A percentile compares a stretch with the other conserved stretches of the same genome.
Conservation (phyloP, 1,140 invertebrate species). For the Zaprionus africanus region DNA sequence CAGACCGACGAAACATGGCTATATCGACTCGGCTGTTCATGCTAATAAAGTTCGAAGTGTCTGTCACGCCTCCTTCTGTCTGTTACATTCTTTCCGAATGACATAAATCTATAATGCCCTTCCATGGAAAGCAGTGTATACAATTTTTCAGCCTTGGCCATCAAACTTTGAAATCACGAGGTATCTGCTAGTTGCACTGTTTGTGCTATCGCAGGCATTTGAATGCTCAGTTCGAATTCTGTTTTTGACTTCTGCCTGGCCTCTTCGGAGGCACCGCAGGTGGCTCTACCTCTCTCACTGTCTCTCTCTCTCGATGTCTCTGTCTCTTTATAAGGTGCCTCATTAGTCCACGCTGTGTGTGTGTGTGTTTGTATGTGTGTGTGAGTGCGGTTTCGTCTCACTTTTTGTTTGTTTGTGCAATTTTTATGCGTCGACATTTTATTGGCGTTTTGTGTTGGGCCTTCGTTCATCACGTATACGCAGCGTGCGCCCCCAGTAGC, state of each 20-base stretch:
- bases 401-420: constrained; percentile 62
- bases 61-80: no score
- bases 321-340: neutral
- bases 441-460: constrained; percentile 58
- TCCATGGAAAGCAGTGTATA: no score
- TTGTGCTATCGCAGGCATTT: neutral
- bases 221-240: neutral
- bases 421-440: constrained; percentile 65
- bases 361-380: constrained; percentile 20
- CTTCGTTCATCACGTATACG: constrained; percentile 66
- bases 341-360: constrained; percentile 13
- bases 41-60: no score
- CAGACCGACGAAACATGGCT: no score
- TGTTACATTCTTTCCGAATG: no score
- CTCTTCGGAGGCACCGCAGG: neutral
- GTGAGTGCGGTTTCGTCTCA: constrained; percentile 23
- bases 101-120: no score
- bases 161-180: neutral
- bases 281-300: neutral
- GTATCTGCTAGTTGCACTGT: neutral
- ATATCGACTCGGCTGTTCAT: no score
- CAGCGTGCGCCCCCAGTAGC: constrained; percentile 29
- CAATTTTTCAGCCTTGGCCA: no score
- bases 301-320: neutral
- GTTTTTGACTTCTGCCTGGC: neutral